Base-by-base conservation (phyloP, 2,888 invertebrate genomes). In the Sinohyriopsis cumingii region DNA sequence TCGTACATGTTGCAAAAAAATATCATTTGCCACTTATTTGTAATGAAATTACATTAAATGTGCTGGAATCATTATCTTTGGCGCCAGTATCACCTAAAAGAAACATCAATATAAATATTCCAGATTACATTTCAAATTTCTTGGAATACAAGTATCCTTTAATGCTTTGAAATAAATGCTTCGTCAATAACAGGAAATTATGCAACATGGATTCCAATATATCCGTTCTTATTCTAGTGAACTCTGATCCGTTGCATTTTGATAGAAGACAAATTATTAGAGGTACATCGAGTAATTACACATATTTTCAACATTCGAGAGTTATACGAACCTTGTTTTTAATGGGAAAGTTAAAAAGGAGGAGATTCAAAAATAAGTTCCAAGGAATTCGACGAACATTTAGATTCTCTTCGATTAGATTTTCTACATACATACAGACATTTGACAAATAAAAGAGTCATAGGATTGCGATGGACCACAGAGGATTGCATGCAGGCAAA, bases 361-460 rank as follows among this genome's bases (percentile, higher is more conserved):
- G 24, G 68, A 62, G 57, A 22, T 61, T 3, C 73, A 75, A 33
- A 9, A 63, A 5, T 7, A 60, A 68, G 75, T 20, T 65, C 67
- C 54, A 71, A 66, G 20, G 77, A 78, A 60, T 73, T 63, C 33
- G 18, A 28, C 18, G 24, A 28, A 33, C 70, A 76, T 65, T 62
- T 63, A 45, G 79, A 79, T 59, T 69, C 77, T 24, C 65, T 79
- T 5, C 79, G 77, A 55, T 75, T 73, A 15, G 33, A 75, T 19
- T 79, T 77, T 62, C 56, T 65, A n/a, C 77, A 79, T 55, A 68
- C 76, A 1, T 79, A 79, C 62, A 65, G 70, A n/a, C 77, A 79
- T 59, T 64, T 79, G 3, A 79, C 77, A 1, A 55, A 74, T 22
- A 79, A 77, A 55, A 77, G 77, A 1, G 76, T 79, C 3, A 71